These are phyloP conservation scores for Nymphicus hollandicus DNA, from an alignment of 2,113 vertebrate genomes.

Conservation along the genomic window DNA sequence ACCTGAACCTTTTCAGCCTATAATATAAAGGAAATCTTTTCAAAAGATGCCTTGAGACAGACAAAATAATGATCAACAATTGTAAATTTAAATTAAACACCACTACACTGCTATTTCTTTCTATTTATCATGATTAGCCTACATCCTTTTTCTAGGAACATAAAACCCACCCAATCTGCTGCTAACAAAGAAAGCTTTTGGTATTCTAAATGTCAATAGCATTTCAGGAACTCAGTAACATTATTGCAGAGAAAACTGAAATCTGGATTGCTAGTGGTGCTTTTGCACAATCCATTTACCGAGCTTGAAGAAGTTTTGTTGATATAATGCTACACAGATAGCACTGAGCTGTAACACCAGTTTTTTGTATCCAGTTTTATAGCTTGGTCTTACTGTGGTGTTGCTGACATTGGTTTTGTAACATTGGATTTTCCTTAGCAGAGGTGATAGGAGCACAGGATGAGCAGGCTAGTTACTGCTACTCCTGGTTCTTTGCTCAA, in stretches of 20 bases:
- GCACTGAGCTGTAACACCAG: rapidly evolving
- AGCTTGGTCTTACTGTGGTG: not conserved
- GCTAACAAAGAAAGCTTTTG: not conserved
- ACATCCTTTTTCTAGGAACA: not conserved
- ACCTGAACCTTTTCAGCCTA: not conserved
- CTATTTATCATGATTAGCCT: not conserved
- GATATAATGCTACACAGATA: not conserved
- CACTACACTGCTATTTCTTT: not conserved
- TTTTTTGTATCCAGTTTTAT: not conserved
- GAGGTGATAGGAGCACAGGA: not conserved
- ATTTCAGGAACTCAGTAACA: not conserved
- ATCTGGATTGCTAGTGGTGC: not conserved
- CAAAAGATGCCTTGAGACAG: not conserved
- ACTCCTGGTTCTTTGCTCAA: not conserved
- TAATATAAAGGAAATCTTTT: not conserved
- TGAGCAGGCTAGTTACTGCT: not conserved
- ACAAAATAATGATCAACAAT: not conserved
- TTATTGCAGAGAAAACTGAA: not conserved
- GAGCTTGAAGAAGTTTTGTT: not conserved
- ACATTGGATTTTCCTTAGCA: not conserved
- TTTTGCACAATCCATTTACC: not conserved
- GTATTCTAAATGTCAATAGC: not conserved
- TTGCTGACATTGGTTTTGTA: not conserved
- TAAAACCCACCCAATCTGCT: not conserved
- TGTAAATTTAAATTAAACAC: not conserved